Evolutionary conservation across 2,888 invertebrate species (phyloP).

Genomic region (Cinara cedri): DNA sequence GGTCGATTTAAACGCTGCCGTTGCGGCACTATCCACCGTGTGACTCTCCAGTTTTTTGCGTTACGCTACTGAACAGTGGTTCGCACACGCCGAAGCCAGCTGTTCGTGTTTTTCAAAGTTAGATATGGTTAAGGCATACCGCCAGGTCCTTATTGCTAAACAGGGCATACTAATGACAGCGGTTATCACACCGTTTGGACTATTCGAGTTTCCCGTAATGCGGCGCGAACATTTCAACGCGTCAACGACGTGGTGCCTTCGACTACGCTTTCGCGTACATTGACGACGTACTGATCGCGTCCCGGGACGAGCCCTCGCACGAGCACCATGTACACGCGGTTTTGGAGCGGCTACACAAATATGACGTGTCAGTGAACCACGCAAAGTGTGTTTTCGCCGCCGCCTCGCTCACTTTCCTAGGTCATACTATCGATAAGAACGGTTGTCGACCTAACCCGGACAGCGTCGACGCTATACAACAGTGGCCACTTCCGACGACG

Average conservation of each 20-base stretch:
- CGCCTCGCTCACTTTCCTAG: slow-evolving; percentile 18
- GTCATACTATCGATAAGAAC: slow-evolving; percentile 24
- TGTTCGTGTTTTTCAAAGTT: slow-evolving; percentile 57
- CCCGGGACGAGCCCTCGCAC: background rate
- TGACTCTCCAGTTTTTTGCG: too few species aligned
- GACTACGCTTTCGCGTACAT: slow-evolving; percentile 18
- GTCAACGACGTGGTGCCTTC: slow-evolving; percentile 43
- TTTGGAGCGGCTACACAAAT: background rate
- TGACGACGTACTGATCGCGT: slow-evolving; percentile 33
- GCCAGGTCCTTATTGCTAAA: slow-evolving; percentile 60
- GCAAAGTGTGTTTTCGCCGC: slow-evolving; percentile 23
- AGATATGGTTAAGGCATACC: slow-evolving; percentile 59
- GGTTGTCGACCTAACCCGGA: slow-evolving; percentile 10
- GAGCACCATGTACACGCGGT: background rate
- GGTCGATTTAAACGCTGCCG: too few species aligned
- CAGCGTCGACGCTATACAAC: slow-evolving; percentile 25
- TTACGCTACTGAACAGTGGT: too few species aligned
- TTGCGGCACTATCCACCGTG: too few species aligned
- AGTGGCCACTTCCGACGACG: background rate
- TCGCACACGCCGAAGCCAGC: too few species aligned
- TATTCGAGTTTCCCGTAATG: slow-evolving; percentile 59
- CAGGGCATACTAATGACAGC: slow-evolving; percentile 61
- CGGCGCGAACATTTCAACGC: slow-evolving; percentile 59
- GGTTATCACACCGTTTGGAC: slow-evolving; percentile 60
- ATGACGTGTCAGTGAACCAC: background rate